Evolutionary conservation across 2,888 invertebrate genomes (phyloP).

Genomic region (Coecobrya sp.): DNA sequence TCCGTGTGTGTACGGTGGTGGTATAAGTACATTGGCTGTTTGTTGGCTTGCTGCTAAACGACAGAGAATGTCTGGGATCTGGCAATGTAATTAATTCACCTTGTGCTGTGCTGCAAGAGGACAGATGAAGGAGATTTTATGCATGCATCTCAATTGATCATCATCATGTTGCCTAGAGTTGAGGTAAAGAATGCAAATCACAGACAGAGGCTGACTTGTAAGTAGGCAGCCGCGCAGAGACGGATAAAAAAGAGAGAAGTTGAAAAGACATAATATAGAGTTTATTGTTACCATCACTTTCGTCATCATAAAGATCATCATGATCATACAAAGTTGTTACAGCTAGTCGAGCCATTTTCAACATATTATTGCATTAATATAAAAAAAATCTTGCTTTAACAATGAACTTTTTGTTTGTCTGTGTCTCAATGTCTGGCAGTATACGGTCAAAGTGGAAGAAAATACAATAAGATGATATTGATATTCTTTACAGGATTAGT

Average conservation of each 20-base stretch:
- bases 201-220: background rate
- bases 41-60: slow-evolving; percentile 7
- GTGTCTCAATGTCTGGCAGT: slow-evolving; percentile 20
- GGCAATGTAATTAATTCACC: slow-evolving; percentile 79
- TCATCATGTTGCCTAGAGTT: slow-evolving; percentile 36
- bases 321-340: background rate
- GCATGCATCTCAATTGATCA: slow-evolving; percentile 69
- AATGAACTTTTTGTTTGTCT: slow-evolving; percentile 28
- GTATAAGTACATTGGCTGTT: slow-evolving; percentile 12
- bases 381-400: slow-evolving; percentile 3
- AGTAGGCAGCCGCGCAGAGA: background rate
- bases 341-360: background rate
- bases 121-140: slow-evolving; percentile 80
- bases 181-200: slow-evolving; percentile 60
- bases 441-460: slow-evolving; percentile 8
- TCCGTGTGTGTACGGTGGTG: background rate
- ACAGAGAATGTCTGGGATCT: slow-evolving; percentile 72
- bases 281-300: slow-evolving; percentile 50
- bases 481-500: background rate
- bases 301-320: slow-evolving; percentile 41
- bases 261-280: slow-evolving; percentile 6
- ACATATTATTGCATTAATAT: slow-evolving; percentile 6
- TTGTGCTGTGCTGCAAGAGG: slow-evolving; percentile 74
- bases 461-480: slow-evolving; percentile 13
- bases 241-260: background rate